A percentile compares a stretch with the other conserved stretches of the same genome.
Conservation (phyloP, 2,797 vertebrate species). For the Eulemur rubriventer region DNA sequence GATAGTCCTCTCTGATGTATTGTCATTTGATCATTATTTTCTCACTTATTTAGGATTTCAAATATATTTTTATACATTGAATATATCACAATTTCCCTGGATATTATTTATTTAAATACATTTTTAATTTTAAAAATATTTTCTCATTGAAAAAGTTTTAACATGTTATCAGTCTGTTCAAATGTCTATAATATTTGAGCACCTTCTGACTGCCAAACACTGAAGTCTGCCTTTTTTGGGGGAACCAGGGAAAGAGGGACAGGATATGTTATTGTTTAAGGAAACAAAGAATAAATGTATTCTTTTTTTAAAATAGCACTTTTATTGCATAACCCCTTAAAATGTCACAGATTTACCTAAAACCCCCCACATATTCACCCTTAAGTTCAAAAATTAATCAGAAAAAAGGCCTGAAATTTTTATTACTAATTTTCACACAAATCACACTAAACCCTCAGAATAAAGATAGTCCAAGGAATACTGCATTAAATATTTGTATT, state of each 20-base stretch:
- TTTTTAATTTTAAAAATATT: neutral
- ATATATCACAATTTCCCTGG: neutral
- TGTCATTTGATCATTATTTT: neutral
- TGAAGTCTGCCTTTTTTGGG: neutral
- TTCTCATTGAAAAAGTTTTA: neutral
- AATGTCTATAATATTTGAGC: neutral
- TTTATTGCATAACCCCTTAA: neutral
- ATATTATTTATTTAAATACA: neutral
- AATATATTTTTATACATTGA: neutral
- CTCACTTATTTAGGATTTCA: neutral
- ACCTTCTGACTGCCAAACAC: neutral
- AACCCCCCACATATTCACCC: neutral
- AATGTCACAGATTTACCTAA: neutral
- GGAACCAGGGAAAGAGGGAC: too few species aligned
- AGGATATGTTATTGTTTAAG: neutral
- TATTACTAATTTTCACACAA: neutral
- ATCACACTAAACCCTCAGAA: neutral
- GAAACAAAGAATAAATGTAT: neutral
- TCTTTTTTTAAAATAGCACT: neutral
- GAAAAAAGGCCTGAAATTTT: neutral
- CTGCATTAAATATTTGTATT: neutral
- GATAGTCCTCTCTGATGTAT: neutral
- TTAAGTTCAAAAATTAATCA: neutral
- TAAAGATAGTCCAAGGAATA: neutral
- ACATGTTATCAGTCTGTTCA: neutral